A percentile compares a stretch with the other conserved stretches of the same genome.
phyloP scores from a whole-genome alignment of 2,888 invertebrate species.

The Dexiosoma caninum region DNA sequence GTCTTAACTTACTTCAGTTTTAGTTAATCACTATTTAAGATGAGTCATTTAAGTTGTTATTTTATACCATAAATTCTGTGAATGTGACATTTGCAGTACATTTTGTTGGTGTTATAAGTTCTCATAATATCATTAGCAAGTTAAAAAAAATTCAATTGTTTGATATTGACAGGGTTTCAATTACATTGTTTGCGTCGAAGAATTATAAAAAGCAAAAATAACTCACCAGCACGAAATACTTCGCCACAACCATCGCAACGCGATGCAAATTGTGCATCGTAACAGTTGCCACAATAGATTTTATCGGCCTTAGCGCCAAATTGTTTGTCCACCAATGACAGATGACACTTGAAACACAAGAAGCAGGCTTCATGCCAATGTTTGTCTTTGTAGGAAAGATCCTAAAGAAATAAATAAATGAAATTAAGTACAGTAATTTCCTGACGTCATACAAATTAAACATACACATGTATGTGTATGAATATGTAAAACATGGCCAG shows the following conservation, averaged over 20 bases:
- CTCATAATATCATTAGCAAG: constrained; percentile 33
- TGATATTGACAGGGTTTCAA: not conserved
- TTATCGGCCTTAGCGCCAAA: constrained; percentile 99
- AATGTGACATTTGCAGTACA: not conserved
- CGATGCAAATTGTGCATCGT: constrained; percentile 99
- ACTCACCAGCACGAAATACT: constrained; percentile 98
- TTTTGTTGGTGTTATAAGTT: not conserved
- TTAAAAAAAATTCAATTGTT: constrained; percentile 25
- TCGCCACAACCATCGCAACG: constrained; percentile 99
- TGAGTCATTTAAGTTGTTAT: constrained; percentile 31
- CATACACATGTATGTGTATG: no score
- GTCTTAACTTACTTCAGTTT: not conserved
- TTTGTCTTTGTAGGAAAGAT: constrained; percentile 99
- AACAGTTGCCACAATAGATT: constrained; percentile 99
- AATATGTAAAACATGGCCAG: no score
- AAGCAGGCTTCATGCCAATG: constrained; percentile 99
- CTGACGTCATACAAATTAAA: not conserved
- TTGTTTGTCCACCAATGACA: constrained; percentile 99
- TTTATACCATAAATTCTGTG: not conserved
- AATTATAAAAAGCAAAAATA: not conserved
- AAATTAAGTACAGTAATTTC: not conserved
- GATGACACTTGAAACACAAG: constrained; percentile 98
- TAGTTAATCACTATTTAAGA: constrained; percentile 15
- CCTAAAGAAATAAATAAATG: constrained; percentile 80
- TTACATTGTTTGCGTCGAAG: constrained; percentile 8